Evolutionary conservation across 2,797 vertebrate species (phyloP).

Genomic region (Novumbra hubbsi): DNA sequence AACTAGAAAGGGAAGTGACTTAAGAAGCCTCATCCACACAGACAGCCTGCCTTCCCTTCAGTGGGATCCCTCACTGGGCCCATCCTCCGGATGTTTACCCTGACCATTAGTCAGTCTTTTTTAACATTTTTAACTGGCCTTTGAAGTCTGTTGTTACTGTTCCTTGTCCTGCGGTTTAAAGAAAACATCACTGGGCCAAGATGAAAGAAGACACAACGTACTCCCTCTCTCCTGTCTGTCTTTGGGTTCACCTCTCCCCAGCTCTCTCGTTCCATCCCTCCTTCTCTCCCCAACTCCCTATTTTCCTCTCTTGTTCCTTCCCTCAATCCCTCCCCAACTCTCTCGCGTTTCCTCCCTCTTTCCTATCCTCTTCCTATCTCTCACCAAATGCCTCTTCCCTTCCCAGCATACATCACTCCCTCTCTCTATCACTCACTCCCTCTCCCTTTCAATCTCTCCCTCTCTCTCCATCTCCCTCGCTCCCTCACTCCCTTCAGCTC

Average conservation of each 20-base stretch:
- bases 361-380: neutral
- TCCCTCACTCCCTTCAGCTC: neutral
- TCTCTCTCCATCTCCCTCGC: slow-evolving; percentile 5
- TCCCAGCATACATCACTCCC: neutral
- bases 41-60: slow-evolving; percentile 27
- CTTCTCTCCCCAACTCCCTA: slow-evolving; percentile 21
- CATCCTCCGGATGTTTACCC: slow-evolving; percentile 30
- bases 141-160: slow-evolving; percentile 50
- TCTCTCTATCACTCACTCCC: neutral
- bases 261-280: slow-evolving; percentile 1
- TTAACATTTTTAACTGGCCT: slow-evolving; percentile 41
- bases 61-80: neutral
- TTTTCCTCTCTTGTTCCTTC: slow-evolving; percentile 17
- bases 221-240: slow-evolving; percentile 29
- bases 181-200: slow-evolving; percentile 47
- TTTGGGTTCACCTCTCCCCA: slow-evolving; percentile 5
- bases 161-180: slow-evolving; percentile 40
- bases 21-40: neutral
- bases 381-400: neutral
- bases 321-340: slow-evolving; percentile 4
- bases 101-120: slow-evolving; percentile 45
- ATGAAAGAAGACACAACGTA: slow-evolving; percentile 52
- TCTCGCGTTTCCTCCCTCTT: neutral
- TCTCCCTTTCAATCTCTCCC: slow-evolving; percentile 5
- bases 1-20: neutral